These are phyloP conservation scores for Eurystomus gularis DNA, from an alignment of 2,113 vertebrate species.

Conservation along the genomic window DNA sequence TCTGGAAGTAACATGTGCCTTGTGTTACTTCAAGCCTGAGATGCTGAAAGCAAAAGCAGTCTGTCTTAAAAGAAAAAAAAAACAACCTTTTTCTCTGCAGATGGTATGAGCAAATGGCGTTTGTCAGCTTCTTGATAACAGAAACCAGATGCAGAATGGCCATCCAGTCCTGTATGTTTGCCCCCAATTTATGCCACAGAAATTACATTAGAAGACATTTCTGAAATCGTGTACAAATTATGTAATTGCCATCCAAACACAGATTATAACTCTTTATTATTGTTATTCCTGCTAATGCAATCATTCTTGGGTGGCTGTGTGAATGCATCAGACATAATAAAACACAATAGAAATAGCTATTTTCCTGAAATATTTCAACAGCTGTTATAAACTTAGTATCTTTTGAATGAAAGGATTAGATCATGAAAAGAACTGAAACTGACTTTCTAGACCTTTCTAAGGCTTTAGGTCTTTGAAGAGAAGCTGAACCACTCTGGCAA, in stretches of 20 bases:
- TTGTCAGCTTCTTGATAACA: neutral
- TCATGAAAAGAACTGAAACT: neutral
- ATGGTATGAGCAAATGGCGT: neutral
- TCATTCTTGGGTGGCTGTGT: neutral
- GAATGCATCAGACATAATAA: neutral
- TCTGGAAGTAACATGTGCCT: neutral
- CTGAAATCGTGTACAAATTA: neutral
- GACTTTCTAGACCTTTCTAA: neutral
- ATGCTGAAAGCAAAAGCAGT: neutral
- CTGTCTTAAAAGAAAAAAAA: neutral
- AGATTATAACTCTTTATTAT: neutral
- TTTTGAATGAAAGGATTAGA: neutral
- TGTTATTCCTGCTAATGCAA: neutral
- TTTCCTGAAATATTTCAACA: slow-evolving; percentile 5
- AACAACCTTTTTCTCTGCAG: neutral
- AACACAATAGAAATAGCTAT: neutral
- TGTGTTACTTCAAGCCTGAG: neutral
- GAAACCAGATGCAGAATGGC: slow-evolving; percentile 11
- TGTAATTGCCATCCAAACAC: neutral
- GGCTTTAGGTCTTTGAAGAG: neutral
- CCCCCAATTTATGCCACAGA: neutral
- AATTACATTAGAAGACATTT: slow-evolving; percentile 12
- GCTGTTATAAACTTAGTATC: neutral
- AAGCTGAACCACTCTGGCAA: neutral
- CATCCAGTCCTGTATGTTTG: neutral